These are phyloP conservation scores for Agrotis exclamationis DNA, from an alignment of 2,888 invertebrate genomes.

Conservation along the genomic window DNA sequence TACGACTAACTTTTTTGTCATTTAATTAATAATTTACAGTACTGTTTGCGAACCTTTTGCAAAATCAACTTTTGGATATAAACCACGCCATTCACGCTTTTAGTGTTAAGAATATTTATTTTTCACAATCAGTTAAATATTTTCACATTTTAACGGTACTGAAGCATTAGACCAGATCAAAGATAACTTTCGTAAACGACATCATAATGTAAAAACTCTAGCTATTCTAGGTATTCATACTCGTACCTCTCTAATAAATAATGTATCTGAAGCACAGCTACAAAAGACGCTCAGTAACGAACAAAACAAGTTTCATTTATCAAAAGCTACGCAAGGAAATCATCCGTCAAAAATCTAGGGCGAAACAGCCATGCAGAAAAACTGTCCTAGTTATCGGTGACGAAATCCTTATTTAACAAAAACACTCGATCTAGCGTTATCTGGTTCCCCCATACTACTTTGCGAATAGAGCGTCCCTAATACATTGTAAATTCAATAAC, in stretches of 20 bases:
- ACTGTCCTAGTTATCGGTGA: constrained; percentile 41
- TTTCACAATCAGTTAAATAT: too few relatives aligned
- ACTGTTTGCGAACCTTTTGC: neutral
- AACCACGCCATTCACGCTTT: neutral
- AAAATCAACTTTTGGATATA: neutral
- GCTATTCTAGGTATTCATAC: neutral
- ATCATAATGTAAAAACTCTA: neutral
- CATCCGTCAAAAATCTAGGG: constrained; percentile 42
- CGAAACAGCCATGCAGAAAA: constrained; percentile 42
- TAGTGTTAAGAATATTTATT: too few relatives aligned
- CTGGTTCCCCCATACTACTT: constrained; percentile 35
- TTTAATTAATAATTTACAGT: neutral
- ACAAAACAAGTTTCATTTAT: constrained; percentile 41
- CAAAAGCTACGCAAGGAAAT: constrained; percentile 49
- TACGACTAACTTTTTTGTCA: neutral
- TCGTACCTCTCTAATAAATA: neutral
- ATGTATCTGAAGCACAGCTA: neutral
- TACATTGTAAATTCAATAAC: constrained; percentile 64
- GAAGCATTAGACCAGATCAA: neutral
- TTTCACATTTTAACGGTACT: too few relatives aligned
- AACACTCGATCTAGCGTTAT: constrained; percentile 51
- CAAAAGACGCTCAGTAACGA: constrained; percentile 16
- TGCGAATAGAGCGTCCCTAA: constrained; percentile 46
- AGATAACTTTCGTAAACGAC: neutral
- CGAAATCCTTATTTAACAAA: constrained; percentile 50